Evolutionary conservation across 2,797 vertebrate genomes (phyloP).

Genomic region (Eurystomus glaucurus): DNA sequence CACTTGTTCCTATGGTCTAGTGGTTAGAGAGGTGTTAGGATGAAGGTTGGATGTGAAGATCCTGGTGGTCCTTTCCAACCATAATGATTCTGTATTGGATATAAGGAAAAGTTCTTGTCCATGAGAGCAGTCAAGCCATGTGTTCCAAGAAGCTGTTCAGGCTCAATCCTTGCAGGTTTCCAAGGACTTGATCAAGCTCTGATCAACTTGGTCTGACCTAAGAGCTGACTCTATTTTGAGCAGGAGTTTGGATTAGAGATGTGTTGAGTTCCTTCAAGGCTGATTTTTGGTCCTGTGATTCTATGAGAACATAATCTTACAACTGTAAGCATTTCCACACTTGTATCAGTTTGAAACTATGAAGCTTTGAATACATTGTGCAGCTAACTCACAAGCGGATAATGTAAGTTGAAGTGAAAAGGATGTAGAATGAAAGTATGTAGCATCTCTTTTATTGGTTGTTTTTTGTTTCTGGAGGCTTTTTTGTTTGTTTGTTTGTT

Average conservation of each 20-base stretch:
- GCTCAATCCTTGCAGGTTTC: not conserved
- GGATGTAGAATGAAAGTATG: not conserved
- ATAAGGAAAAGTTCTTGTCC: not conserved
- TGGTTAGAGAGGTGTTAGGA: too few species aligned
- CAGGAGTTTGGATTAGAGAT: not conserved
- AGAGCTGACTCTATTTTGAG: too few species aligned
- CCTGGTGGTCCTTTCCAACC: too few species aligned
- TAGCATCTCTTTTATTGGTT: not conserved
- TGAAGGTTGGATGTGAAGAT: too few species aligned
- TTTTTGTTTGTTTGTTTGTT: too few species aligned
- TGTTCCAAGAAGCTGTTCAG: not conserved
- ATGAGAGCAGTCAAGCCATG: not conserved
- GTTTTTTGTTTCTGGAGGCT: too few species aligned
- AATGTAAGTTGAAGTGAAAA: not conserved
- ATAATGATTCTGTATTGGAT: too few species aligned
- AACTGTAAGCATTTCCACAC: not conserved
- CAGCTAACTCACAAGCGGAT: not conserved
- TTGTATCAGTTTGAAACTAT: not conserved
- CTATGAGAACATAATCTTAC: not conserved
- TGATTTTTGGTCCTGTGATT: not conserved
- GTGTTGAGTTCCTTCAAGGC: not conserved
- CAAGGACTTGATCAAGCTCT: not conserved
- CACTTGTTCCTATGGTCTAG: too few species aligned
- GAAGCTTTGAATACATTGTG: not conserved
- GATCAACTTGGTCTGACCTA: not conserved